Conservation (phyloP, 1,140 invertebrate genomes). For the Drosophila suzukii region DNA sequence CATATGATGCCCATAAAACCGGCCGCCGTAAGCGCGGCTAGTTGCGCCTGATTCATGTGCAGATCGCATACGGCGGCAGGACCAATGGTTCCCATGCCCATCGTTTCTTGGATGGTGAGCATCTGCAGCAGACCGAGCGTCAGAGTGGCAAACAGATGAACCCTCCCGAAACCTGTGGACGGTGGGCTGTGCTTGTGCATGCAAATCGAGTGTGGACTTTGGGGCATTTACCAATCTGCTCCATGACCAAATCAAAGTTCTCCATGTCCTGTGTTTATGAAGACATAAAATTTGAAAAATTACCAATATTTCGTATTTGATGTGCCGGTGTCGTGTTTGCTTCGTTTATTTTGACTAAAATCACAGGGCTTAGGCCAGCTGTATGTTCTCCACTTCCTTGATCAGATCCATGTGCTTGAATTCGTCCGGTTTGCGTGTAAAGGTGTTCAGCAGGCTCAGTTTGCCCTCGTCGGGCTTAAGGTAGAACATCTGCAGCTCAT, state of each 20-base stretch:
- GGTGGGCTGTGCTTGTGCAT: background rate
- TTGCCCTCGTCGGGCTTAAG: constrained; percentile 88
- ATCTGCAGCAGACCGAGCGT: constrained; percentile 67
- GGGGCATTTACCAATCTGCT: constrained; percentile 51
- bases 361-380: constrained; percentile 78
- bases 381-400: constrained; percentile 91
- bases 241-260: constrained; percentile 60
- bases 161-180: constrained; percentile 52
- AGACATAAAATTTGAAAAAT: background rate
- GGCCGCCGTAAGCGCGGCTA: constrained; percentile 70
- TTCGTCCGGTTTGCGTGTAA: constrained; percentile 89
- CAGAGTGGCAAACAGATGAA: constrained; percentile 53
- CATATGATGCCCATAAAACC: constrained; percentile 85
- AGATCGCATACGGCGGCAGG: constrained; percentile 81
- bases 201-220: background rate
- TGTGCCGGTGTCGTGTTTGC: constrained; percentile 9
- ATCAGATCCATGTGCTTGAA: constrained; percentile 95
- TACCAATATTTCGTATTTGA: background rate
- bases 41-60: constrained; percentile 64
- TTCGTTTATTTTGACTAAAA: constrained; percentile 32
- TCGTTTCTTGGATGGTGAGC: constrained; percentile 68
- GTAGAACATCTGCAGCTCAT: constrained; percentile 95
- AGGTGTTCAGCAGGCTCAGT: constrained; percentile 88
- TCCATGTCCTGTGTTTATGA: constrained; percentile 20
- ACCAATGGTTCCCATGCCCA: constrained; percentile 64